phyloP scores from a whole-genome alignment of 2,888 invertebrate genomes.

The Teinopalpus imperialis region DNA sequence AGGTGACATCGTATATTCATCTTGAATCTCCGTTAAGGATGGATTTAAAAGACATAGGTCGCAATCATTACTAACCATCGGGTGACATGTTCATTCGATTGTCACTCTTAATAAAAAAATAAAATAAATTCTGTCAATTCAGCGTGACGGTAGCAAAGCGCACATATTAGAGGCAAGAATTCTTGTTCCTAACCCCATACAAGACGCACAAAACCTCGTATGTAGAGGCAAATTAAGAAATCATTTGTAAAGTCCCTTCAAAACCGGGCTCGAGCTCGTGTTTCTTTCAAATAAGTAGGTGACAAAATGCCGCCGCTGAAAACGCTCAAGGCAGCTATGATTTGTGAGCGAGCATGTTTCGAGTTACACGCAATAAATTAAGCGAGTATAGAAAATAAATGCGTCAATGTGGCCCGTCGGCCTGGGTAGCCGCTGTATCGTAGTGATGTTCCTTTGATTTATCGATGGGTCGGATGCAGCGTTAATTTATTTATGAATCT shows the following conservation, averaged over 20 bases:
- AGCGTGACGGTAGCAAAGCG: too few species aligned
- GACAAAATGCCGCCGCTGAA: constrained; percentile 58
- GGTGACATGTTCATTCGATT: too few species aligned
- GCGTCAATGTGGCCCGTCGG: constrained; percentile 57
- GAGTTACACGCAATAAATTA: constrained; percentile 69
- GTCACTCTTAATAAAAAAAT: too few species aligned
- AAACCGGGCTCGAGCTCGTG: constrained; percentile 15
- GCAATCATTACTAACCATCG: too few species aligned
- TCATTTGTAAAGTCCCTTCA: constrained; percentile 20
- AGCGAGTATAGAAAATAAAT: constrained; percentile 67
- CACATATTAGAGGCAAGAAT: too few species aligned
- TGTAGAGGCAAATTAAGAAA: constrained; percentile 22
- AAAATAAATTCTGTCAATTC: too few species aligned
- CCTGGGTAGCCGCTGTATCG: constrained; percentile 38
- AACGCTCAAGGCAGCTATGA: constrained; percentile 56
- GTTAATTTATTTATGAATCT: constrained; percentile 45
- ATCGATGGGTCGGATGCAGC: constrained; percentile 54
- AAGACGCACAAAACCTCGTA: constrained; percentile 7
- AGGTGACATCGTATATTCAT: too few species aligned
- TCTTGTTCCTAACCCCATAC: too few species aligned
- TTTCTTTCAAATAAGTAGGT: constrained; percentile 44
- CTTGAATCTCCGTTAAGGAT: too few species aligned
- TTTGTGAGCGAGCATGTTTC: constrained; percentile 64
- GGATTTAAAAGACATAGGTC: too few species aligned
- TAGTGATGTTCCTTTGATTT: constrained; percentile 61